These are phyloP conservation scores for Conger conger DNA, from an alignment of 2,113 vertebrate species.

Conservation along the genomic window DNA sequence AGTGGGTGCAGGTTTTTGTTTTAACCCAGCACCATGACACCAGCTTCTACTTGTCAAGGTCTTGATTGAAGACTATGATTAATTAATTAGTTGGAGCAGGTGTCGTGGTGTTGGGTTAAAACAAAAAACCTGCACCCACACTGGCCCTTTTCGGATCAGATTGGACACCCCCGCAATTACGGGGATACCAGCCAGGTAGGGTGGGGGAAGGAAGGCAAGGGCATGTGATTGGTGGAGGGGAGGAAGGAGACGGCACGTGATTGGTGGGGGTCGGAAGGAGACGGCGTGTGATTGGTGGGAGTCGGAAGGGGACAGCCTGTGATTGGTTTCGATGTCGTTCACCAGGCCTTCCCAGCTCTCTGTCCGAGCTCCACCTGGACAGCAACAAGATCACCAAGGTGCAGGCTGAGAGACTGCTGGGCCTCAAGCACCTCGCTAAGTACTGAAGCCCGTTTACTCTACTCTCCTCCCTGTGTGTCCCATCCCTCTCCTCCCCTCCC, in stretches of 20 bases:
- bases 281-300: neutral
- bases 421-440: constrained; percentile 90
- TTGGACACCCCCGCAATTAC: too few relatives aligned
- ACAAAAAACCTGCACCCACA: too few relatives aligned
- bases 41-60: too few relatives aligned
- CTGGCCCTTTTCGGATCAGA: too few relatives aligned
- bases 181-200: too few relatives aligned
- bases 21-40: too few relatives aligned
- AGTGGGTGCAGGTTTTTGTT: too few relatives aligned
- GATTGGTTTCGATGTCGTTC: neutral
- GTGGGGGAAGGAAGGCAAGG: too few relatives aligned
- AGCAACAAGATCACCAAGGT: constrained; percentile 93
- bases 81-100: too few relatives aligned
- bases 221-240: neutral
- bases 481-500: neutral
- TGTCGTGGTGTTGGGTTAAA: too few relatives aligned
- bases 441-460: constrained; percentile 62
- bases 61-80: too few relatives aligned
- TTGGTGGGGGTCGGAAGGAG: too few relatives aligned
- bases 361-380: constrained; percentile 95
- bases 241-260: neutral
- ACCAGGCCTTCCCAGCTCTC: constrained; percentile 85
- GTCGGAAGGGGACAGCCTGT: neutral
- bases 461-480: neutral
- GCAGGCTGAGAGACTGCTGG: constrained; percentile 77